Base-by-base conservation (phyloP, 2,797 vertebrate genomes). In the Cossypha niveicapilla region DNA sequence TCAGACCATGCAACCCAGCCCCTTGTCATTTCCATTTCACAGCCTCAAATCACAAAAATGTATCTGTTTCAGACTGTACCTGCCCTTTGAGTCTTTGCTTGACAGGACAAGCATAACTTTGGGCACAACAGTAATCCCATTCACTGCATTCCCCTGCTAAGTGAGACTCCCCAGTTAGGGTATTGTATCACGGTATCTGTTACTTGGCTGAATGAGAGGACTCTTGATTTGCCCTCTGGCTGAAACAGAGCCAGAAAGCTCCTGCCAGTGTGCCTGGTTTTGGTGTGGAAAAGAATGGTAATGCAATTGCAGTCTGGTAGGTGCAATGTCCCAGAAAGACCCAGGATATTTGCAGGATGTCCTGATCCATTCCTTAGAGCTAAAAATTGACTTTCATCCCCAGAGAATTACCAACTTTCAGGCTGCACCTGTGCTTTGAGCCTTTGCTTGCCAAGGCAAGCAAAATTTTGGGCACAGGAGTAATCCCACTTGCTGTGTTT, bases 211-310 rank as follows among this genome's bases (percentile, higher is more conserved):
- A 91, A 60, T 51, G 13, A 28, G 68, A 48, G 57, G 44, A 61
- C 70, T 44, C 70, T 54, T 8, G 8, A 50, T 15, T 63, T 77
- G 37, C 39, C 39, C 28, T 62, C 30, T 58, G 56, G 8, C 76
- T 77, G 24, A 86, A 85, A 65, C 23, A 88, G 17, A 81, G n/a
- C 3, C 57, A 79, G 16, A 76, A 82, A 88, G 2, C 19, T 89
- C 44, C 39, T 54, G 44, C 19, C 25, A 41, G 50, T 3, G 13
- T 62, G 41, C 48, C 44, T 77, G 24, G 10, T 42, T 89, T 79
- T 66, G 53, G 14, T 86, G 27, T 24, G 34, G 21, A 71, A 88
- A 53, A 67, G 35, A 91, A 85, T 32, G 44, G 51, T 62, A 44
- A n/a, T 39, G 32, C 4, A 13, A 18, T 11, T 72, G 25, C 47